Evolutionary conservation across 2,888 invertebrate species (phyloP).

Genomic region (Pachycephus smyrnensis): DNA sequence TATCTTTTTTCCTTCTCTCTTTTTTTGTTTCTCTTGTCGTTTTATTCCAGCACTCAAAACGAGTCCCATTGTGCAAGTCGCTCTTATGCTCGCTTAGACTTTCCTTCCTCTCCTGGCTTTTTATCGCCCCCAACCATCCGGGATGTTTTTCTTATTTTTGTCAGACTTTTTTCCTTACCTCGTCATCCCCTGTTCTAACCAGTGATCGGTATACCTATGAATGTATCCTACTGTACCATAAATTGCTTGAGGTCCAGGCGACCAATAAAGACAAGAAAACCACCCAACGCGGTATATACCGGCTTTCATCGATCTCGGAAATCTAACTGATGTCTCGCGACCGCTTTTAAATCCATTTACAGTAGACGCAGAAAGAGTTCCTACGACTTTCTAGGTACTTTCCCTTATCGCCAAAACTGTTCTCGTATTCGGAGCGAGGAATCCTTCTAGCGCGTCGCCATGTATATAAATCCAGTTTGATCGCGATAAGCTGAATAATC

Average conservation of each 20-base stretch:
- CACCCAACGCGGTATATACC: background rate
- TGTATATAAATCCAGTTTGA: background rate
- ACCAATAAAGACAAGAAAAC: background rate
- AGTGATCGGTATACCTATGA: background rate
- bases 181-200: background rate
- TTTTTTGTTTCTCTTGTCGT: background rate
- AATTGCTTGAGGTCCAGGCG: background rate
- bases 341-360: background rate
- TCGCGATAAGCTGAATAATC: background rate
- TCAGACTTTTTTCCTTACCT: background rate
- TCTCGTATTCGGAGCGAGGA: background rate
- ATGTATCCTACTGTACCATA: background rate
- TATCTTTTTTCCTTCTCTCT: constrained; percentile 36
- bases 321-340: background rate
- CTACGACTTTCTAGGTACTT: background rate
- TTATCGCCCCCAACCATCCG: background rate
- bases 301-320: background rate
- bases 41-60: background rate
- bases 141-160: background rate
- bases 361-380: background rate
- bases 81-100: constrained; percentile 18
- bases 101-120: background rate
- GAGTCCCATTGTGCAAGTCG: constrained; percentile 33
- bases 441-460: background rate
- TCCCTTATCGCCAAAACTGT: background rate